These are phyloP conservation scores for Aleiodes testaceus DNA, from an alignment of 2,888 invertebrate genomes.

Conservation along the genomic window DNA sequence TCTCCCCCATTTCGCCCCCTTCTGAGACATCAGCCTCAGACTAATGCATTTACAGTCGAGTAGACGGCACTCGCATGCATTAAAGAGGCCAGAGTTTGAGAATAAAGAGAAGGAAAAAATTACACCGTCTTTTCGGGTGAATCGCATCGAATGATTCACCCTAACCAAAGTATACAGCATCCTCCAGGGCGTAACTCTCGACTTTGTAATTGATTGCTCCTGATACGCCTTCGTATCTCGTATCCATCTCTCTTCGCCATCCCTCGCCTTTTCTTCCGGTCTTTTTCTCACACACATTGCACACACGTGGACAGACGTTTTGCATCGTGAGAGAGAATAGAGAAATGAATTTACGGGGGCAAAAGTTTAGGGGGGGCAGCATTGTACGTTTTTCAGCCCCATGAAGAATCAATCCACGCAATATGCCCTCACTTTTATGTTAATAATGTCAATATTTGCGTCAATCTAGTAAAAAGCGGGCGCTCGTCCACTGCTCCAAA, in stretches of 20 bases:
- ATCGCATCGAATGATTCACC: conserved; percentile 48
- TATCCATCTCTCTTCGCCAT: conserved; percentile 62
- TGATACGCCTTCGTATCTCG: conserved; percentile 71
- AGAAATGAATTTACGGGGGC: conserved; percentile 28
- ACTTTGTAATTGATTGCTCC: conserved; percentile 71
- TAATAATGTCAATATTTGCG: conserved; percentile 67
- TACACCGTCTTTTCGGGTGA: conserved; percentile 36
- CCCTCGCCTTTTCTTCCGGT: conserved; percentile 39
- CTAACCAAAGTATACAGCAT: conserved; percentile 47
- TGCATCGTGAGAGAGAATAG: conserved; percentile 22
- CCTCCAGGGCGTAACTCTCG: conserved; percentile 57
- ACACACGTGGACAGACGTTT: conserved; percentile 38
- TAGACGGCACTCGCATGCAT: conserved; percentile 19
- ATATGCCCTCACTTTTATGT: conserved; percentile 52
- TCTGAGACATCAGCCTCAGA: neutral
- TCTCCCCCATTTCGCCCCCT: neutral
- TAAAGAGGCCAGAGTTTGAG: neutral
- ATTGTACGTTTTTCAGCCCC: conserved; percentile 44
- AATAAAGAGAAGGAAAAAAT: conserved; percentile 27
- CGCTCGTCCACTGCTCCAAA: conserved; percentile 38
- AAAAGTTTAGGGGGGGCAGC: conserved; percentile 1
- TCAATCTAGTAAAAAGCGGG: conserved; percentile 61
- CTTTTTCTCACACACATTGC: conserved; percentile 40
- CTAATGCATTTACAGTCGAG: conserved; percentile 31
- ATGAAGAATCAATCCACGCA: conserved; percentile 67